Evolutionary conservation across 2,888 invertebrate genomes (phyloP), one percentile per base, ranked within the genome.

Genomic region (Leptopilina syphax): DNA sequence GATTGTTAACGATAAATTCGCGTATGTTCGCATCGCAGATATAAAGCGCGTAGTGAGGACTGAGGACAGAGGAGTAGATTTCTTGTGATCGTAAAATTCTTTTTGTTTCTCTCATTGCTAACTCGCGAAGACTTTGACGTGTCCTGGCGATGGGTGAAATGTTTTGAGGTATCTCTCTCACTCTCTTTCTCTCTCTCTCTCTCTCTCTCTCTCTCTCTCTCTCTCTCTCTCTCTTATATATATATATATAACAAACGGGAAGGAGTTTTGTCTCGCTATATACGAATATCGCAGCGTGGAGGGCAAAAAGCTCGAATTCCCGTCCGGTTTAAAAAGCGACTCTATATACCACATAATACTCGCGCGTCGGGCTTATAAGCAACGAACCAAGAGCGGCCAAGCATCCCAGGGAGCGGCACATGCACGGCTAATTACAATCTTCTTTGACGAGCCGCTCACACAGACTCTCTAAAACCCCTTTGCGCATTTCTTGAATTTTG

Each of bases 371-470:
- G 50, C 50, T 50, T 50, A 50, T 50, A 50, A 12, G 50, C 50
- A 50, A 10, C 50, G 12, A 50, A 50, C 9, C 50, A 10, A 50
- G 50, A 50, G 54, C 79, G 76, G 79, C 80, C 81, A 80, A 83
- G 82, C 82, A 79, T 63, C 79, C 73, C 79, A 78, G 83, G 84
- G 85, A 84, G 86, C 85, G 86, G 87, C 86, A 88, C 88, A 89
- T 89, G 89, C 89, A 86, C 88, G 85, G 88, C 89, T 89, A 89
- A 89, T 89, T 89, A 89, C 89, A 88, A 85, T 88, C 85, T 83
- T 79, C 88, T 89, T 89, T 89, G 89, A 89, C 85, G 86, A 86
- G 85, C 81, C 83, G 77, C 81, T 60, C 65, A 57, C 63, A 47
- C 76, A 66, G 68, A 65, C 57, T 66, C 77, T 76, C 70, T 73